These are phyloP conservation scores for Malacosoma neustria DNA, from an alignment of 2,888 invertebrate genomes.

Conservation along the genomic window DNA sequence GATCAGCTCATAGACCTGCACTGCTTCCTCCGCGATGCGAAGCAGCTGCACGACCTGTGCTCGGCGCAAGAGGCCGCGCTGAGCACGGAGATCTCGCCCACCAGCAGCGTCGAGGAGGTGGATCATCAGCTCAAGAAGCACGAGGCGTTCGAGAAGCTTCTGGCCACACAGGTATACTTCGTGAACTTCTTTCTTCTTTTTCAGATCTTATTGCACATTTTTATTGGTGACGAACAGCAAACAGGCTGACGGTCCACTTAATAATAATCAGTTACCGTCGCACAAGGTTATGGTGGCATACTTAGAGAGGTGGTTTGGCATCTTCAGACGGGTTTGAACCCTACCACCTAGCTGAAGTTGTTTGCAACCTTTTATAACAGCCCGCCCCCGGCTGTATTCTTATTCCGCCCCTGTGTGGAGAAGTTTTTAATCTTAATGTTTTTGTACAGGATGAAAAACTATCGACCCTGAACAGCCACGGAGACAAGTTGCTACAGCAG, in stretches of 20 bases:
- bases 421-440: too few relatives aligned
- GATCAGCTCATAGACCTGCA: constrained; percentile 95
- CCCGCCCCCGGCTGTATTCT: too few relatives aligned
- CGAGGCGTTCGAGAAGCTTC: constrained; percentile 94
- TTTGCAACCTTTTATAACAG: too few relatives aligned
- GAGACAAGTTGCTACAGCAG: constrained; percentile 89
- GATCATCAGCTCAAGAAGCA: constrained; percentile 93
- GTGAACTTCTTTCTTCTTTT: not conserved
- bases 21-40: constrained; percentile 95
- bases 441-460: constrained; percentile 94
- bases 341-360: too few relatives aligned
- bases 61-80: constrained; percentile 90
- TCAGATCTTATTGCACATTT: not conserved
- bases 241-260: not conserved
- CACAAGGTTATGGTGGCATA: not conserved
- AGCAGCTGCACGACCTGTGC: constrained; percentile 91
- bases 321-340: too few relatives aligned
- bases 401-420: too few relatives aligned
- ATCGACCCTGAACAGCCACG: constrained; percentile 86
- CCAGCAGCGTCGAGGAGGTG: constrained; percentile 87
- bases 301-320: not conserved
- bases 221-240: too few relatives aligned
- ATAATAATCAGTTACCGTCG: not conserved
- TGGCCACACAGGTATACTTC: constrained; percentile 79
- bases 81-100: constrained; percentile 82